These are phyloP conservation scores for Hirtodrosophila histrioides DNA, from an alignment of 2,888 invertebrate species.

Conservation along the genomic window DNA sequence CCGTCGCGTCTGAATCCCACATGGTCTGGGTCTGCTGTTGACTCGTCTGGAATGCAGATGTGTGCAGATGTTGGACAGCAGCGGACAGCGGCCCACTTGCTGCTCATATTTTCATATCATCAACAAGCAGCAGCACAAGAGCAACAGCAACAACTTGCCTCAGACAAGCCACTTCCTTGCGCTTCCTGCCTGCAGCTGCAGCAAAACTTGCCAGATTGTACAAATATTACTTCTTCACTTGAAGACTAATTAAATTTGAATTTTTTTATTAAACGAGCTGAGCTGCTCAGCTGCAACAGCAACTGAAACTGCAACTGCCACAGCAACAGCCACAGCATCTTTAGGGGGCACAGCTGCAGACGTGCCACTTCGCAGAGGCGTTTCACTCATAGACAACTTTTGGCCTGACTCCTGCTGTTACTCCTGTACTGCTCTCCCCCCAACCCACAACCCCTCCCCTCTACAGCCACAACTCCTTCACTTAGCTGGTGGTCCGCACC, in stretches of 20 bases:
- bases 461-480: conserved; percentile 10
- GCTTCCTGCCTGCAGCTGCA: conserved; percentile 67
- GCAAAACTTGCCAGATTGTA: conserved; percentile 68
- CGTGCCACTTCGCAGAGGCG: conserved; percentile 55
- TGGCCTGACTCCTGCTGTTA: conserved; percentile 58
- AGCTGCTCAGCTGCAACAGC: conserved; percentile 15
- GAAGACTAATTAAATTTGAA: conserved; percentile 83
- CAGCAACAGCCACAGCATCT: no score
- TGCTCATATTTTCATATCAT: conserved; percentile 65
- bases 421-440: no score
- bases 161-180: conserved; percentile 60
- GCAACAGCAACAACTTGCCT: conserved; percentile 22
- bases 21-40: conserved; percentile 67
- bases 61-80: conserved; percentile 46
- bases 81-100: conserved; percentile 71
- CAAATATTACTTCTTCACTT: conserved; percentile 80
- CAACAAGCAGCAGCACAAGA: conserved; percentile 40
- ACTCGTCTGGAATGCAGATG: conserved; percentile 78
- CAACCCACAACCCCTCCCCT: conserved; percentile 4
- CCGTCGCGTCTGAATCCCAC: conserved; percentile 78
- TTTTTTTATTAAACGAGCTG: conserved; percentile 70
- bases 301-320: no score
- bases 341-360: conserved; percentile 23
- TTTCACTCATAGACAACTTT: conserved; percentile 48
- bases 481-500: conserved; percentile 69